These are phyloP conservation scores for Xenopus borealis DNA, from an alignment of 2,113 vertebrate genomes.

Conservation along the genomic window DNA sequence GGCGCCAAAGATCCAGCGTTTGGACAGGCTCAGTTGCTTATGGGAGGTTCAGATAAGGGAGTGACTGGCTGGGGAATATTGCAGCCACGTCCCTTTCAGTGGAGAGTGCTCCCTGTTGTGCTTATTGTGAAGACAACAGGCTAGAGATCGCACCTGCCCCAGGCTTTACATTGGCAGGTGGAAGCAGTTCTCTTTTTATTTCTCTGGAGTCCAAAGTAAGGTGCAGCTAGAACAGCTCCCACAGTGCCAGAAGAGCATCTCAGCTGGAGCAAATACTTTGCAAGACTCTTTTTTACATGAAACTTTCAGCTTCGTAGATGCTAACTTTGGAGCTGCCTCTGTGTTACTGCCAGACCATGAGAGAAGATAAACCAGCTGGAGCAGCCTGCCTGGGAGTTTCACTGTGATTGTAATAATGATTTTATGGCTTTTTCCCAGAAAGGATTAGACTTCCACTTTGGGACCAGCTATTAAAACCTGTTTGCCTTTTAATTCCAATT, in stretches of 20 bases:
- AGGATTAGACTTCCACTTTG: too few species aligned
- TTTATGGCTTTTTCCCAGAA: too few species aligned
- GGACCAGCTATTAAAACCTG: too few species aligned
- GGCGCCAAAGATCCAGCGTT: conserved; percentile 11
- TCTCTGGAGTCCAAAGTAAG: not conserved
- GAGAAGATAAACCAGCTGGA: not conserved
- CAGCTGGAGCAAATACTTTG: not conserved
- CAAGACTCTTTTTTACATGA: not conserved
- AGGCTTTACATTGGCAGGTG: not conserved
- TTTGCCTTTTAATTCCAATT: too few species aligned
- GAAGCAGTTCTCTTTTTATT: not conserved
- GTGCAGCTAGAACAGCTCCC: not conserved
- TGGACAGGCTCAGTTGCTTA: not conserved
- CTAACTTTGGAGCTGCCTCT: not conserved
- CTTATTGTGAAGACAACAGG: conserved; percentile 29
- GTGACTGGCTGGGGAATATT: conserved; percentile 32
- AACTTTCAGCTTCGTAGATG: conserved; percentile 10
- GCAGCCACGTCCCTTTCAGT: conserved; percentile 1
- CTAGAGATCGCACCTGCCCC: conserved; percentile 30
- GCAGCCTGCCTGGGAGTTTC: not conserved
- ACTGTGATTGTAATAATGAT: not conserved
- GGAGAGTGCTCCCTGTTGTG: conserved; percentile 26
- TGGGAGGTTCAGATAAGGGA: conserved; percentile 31
- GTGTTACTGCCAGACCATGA: not conserved
- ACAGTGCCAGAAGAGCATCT: not conserved